Evolutionary conservation across 2,113 vertebrate genomes (phyloP).

Genomic region (Planiliza haematocheilus): DNA sequence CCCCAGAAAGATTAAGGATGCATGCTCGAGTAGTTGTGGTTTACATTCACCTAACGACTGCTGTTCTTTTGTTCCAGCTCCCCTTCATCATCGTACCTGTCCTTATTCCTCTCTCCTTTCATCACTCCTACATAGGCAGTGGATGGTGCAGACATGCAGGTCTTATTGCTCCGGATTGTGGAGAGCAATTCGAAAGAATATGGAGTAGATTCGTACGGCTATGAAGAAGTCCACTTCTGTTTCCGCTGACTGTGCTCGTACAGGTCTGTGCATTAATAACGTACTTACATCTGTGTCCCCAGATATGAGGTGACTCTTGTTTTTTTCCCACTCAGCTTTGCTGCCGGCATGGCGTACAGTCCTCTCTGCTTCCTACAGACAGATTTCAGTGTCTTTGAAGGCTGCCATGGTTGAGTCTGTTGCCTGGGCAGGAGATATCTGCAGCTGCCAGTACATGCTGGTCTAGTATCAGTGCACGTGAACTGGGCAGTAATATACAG

Average conservation of each 20-base stretch:
- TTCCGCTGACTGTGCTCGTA: not conserved
- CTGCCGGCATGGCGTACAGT: not conserved
- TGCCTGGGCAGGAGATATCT: not conserved
- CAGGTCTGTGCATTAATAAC: constrained; percentile 8
- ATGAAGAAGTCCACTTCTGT: not conserved
- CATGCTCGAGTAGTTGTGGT: not conserved
- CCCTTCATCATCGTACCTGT: not conserved
- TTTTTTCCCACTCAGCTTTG: not conserved
- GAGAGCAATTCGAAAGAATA: no score
- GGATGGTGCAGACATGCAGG: not conserved
- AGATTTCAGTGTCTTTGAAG: not conserved
- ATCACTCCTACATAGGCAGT: not conserved
- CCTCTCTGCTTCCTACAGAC: not conserved
- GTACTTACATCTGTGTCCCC: not conserved
- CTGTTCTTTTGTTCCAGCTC: not conserved
- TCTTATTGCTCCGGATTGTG: not conserved
- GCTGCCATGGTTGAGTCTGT: not conserved
- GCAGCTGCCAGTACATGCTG: constrained; percentile 17
- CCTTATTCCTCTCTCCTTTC: not conserved
- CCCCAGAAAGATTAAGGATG: not conserved
- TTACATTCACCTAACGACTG: not conserved
- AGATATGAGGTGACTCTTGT: not conserved
- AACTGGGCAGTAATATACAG: no score
- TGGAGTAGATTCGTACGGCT: not conserved
- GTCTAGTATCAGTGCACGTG: not conserved